These are phyloP conservation scores for Volucella inanis DNA, from an alignment of 2,888 invertebrate genomes.

Conservation along the genomic window DNA sequence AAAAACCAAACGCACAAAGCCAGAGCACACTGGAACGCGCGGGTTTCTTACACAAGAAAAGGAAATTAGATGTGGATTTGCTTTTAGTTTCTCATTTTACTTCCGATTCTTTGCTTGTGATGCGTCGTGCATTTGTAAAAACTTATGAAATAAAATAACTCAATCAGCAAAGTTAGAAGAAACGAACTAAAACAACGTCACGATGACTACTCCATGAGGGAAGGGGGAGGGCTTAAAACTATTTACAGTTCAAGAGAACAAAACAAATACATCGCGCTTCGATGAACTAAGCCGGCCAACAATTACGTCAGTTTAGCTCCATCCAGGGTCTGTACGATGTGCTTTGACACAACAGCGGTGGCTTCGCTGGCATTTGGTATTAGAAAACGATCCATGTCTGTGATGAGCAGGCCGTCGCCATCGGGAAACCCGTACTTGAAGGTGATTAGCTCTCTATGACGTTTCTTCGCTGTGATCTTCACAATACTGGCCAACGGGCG, in stretches of 20 bases:
- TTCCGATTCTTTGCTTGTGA: constrained; percentile 4
- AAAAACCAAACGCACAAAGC: constrained; percentile 5
- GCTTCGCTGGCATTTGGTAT: constrained; percentile 96
- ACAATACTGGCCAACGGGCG: constrained; percentile 95
- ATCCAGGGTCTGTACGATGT: constrained; percentile 88
- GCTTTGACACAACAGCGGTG: constrained; percentile 94
- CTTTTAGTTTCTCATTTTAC: too few species aligned
- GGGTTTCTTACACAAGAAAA: constrained; percentile 11
- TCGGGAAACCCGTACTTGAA: constrained; percentile 96
- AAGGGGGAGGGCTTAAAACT: constrained; percentile 52
- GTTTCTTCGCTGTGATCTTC: constrained; percentile 98
- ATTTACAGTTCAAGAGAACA: constrained; percentile 62
- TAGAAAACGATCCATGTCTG: constrained; percentile 95
- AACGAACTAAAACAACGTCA: constrained; percentile 9
- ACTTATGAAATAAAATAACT: constrained; percentile 50
- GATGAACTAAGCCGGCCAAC: not conserved
- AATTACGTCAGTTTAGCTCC: constrained; percentile 79
- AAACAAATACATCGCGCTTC: constrained; percentile 7
- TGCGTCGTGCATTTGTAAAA: constrained; percentile 49
- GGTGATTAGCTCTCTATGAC: constrained; percentile 97
- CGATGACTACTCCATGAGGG: constrained; percentile 12
- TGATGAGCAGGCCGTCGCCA: constrained; percentile 90
- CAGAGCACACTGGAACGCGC: constrained; percentile 1
- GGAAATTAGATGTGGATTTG: too few species aligned
- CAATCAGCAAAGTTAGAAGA: constrained; percentile 11